Conservation (phyloP, 2,888 invertebrate genomes). For the Phortica magna region DNA sequence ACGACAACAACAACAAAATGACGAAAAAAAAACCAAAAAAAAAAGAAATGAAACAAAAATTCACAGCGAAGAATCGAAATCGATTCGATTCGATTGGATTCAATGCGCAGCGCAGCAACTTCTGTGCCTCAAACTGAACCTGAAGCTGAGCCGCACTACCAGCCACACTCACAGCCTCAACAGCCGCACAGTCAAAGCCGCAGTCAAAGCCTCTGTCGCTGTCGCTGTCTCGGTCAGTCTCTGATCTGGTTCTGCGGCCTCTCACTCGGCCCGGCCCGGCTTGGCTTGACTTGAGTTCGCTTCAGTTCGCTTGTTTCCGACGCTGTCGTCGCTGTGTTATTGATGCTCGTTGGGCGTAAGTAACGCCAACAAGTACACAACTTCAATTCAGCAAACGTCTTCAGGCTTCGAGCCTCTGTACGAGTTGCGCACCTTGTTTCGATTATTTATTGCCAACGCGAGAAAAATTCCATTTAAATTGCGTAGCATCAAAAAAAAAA, state of each 20-base stretch:
- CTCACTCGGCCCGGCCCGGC: background rate
- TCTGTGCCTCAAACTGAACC: constrained; percentile 48
- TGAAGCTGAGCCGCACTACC: constrained; percentile 31
- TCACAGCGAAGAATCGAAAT: constrained; percentile 1
- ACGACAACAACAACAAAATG: background rate
- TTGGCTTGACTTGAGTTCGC: too few relatives aligned
- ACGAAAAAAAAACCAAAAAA: too few relatives aligned
- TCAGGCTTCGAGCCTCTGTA: background rate
- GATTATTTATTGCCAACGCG: constrained; percentile 65
- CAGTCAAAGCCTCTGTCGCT: background rate
- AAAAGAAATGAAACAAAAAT: background rate
- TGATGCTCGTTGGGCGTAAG: constrained; percentile 22
- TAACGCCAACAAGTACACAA: background rate
- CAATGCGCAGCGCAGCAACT: constrained; percentile 36
- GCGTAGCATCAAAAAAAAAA: constrained; percentile 50
- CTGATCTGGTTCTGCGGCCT: too few relatives aligned
- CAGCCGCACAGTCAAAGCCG: background rate
- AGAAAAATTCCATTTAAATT: constrained; percentile 68
- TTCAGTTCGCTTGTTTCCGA: background rate
- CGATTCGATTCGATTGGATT: constrained; percentile 10
- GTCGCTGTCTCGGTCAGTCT: background rate
- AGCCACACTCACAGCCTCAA: constrained; percentile 23
- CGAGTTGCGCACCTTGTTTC: constrained; percentile 30
- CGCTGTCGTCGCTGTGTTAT: background rate
- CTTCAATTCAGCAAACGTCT: background rate